Evolutionary conservation across 2,888 invertebrate species (phyloP).

Genomic region (Byasa hedistus): DNA sequence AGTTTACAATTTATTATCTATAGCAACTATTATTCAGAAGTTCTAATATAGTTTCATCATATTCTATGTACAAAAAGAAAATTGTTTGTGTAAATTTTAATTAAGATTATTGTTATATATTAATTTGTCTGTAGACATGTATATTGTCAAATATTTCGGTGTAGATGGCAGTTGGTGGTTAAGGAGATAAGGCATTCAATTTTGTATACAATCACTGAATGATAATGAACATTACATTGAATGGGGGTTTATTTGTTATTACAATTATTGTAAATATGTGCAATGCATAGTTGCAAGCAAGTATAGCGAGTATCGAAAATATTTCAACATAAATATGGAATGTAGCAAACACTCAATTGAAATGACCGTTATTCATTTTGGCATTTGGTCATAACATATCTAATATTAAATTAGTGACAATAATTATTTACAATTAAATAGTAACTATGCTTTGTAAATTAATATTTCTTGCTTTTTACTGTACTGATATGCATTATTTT

Average conservation of each 20-base stretch:
- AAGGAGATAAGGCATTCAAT: background rate
- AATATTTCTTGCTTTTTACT: constrained; percentile 71
- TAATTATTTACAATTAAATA: constrained; percentile 75
- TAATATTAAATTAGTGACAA: constrained; percentile 75
- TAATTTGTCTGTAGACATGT: constrained; percentile 11
- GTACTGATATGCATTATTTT: constrained; percentile 76
- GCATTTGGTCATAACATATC: constrained; percentile 68
- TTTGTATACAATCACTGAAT: background rate
- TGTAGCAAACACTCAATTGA: constrained; percentile 79
- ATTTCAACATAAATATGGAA: constrained; percentile 80
- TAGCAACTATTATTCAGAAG: constrained; percentile 28
- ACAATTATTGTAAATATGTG: constrained; percentile 25
- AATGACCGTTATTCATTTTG: constrained; percentile 68
- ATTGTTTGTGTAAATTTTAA: constrained; percentile 2
- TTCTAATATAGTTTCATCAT: constrained; percentile 28
- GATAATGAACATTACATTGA: background rate
- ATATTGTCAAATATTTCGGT: constrained; percentile 11
- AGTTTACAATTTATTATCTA: constrained; percentile 27
- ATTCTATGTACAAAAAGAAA: constrained; percentile 11
- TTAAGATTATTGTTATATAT: constrained; percentile 8
- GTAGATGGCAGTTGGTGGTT: constrained; percentile 5
- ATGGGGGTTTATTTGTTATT: background rate
- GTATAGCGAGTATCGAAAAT: constrained; percentile 67
- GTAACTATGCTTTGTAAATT: constrained; percentile 74
- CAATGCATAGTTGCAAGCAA: constrained; percentile 40